Conservation (phyloP, 2,113 vertebrate genomes). For the Sinosuthora webbiana region DNA sequence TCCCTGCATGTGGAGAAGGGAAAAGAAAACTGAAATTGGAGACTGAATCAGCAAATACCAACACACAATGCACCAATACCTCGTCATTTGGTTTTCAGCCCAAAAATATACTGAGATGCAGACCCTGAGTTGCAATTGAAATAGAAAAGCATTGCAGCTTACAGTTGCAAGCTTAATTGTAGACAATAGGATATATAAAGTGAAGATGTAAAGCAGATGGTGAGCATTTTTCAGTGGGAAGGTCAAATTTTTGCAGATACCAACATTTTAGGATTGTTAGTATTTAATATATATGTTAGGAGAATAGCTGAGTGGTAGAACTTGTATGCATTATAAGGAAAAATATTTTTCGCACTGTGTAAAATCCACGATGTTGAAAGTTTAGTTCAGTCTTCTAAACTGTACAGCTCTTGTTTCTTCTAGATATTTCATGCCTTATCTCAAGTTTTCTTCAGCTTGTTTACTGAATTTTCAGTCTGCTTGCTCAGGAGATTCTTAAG, state of each 20-base stretch:
- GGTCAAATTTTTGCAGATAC: background rate
- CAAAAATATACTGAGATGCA: background rate
- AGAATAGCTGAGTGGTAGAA: background rate
- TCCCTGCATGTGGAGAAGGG: background rate
- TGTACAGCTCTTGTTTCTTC: conserved; percentile 26
- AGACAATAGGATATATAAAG: background rate
- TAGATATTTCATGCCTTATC: conserved; percentile 47
- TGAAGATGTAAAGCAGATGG: background rate
- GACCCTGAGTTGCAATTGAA: background rate
- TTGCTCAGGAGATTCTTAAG: conserved; percentile 64
- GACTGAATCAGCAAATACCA: background rate
- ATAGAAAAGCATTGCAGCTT: background rate
- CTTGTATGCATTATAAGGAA: background rate
- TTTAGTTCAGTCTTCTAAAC: conserved; percentile 23
- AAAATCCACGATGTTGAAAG: conserved; percentile 2
- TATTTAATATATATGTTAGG: background rate
- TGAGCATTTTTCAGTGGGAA: background rate
- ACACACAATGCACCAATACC: background rate
- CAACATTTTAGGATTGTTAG: background rate
- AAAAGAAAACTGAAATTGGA: background rate
- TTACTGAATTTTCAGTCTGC: conserved; percentile 58
- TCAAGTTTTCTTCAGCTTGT: conserved; percentile 45
- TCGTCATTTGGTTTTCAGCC: background rate
- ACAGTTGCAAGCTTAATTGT: background rate
- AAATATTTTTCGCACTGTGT: background rate